Evolutionary conservation across 2,888 invertebrate species (phyloP).

Genomic region (Mythimna albipuncta): DNA sequence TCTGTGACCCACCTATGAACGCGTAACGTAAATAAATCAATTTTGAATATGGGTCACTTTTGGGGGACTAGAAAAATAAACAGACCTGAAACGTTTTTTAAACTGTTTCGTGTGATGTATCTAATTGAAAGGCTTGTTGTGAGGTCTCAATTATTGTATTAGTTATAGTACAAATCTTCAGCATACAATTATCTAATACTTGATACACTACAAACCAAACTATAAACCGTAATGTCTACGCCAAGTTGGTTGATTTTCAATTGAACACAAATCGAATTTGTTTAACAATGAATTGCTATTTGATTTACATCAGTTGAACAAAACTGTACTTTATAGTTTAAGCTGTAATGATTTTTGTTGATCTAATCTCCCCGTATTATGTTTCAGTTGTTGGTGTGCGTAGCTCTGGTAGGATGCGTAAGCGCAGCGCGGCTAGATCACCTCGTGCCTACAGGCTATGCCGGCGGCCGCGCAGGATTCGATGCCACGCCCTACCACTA

Average conservation of each 20-base stretch:
- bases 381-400: conserved; percentile 75
- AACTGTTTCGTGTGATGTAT: too few species aligned
- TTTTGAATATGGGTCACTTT: too few species aligned
- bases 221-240: too few species aligned
- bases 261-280: not conserved
- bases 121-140: too few species aligned
- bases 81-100: too few species aligned
- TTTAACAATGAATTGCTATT: conserved; percentile 1
- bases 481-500: conserved; percentile 88
- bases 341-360: not conserved
- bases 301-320: not conserved
- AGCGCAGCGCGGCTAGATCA: conserved; percentile 81
- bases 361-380: conserved; percentile 4
- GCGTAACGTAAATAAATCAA: not conserved
- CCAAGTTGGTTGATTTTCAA: not conserved
- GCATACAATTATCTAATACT: too few species aligned
- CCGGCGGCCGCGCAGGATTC: conserved; percentile 70
- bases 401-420: conserved; percentile 71
- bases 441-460: conserved; percentile 76
- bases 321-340: not conserved
- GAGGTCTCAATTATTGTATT: too few species aligned
- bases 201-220: too few species aligned
- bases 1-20: too few species aligned
- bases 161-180: too few species aligned
- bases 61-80: too few species aligned